phyloP scores from a whole-genome alignment of 1,140 invertebrate genomes.

The Drosophila punjabiensis region DNA sequence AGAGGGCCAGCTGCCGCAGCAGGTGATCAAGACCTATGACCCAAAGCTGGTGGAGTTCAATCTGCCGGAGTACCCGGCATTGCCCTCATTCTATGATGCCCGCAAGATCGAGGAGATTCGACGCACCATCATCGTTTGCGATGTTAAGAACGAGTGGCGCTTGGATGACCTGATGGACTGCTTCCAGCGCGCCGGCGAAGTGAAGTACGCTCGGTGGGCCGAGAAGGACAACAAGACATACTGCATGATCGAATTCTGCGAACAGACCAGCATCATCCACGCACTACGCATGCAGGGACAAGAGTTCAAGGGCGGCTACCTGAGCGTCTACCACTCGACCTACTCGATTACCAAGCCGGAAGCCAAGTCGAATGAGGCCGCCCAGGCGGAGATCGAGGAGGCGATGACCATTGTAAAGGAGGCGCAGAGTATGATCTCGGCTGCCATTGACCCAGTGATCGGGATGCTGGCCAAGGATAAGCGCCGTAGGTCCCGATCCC shows the following conservation, averaged over 20 bases:
- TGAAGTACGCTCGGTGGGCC: constrained; percentile 98
- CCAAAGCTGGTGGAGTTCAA: constrained; percentile 93
- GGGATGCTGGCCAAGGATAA: constrained; percentile 94
- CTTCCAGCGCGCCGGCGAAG: constrained; percentile 94
- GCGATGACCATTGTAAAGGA: constrained; percentile 98
- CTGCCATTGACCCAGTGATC: constrained; percentile 96
- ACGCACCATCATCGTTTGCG: constrained; percentile 93
- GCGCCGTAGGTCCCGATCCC: constrained; percentile 87
- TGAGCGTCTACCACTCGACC: constrained; percentile 94
- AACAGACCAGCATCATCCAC: constrained; percentile 94
- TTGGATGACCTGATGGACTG: constrained; percentile 94
- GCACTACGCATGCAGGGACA: constrained; percentile 95
- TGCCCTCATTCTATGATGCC: constrained; percentile 96
- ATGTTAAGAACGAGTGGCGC: constrained; percentile 90
- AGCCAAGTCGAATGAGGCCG: constrained; percentile 97
- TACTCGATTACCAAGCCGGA: constrained; percentile 96
- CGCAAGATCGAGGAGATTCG: constrained; percentile 98
- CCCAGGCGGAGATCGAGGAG: constrained; percentile 97
- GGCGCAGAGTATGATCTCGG: constrained; percentile 96
- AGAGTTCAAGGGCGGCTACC: constrained; percentile 88
- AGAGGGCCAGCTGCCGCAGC: constrained; percentile 93
- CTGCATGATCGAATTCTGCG: constrained; percentile 97
- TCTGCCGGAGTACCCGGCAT: constrained; percentile 95
- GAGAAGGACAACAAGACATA: constrained; percentile 92
- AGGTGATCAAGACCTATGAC: constrained; percentile 96